Base-by-base conservation (phyloP, 2,888 invertebrate species). In the Tenthredo distinguenda region DNA sequence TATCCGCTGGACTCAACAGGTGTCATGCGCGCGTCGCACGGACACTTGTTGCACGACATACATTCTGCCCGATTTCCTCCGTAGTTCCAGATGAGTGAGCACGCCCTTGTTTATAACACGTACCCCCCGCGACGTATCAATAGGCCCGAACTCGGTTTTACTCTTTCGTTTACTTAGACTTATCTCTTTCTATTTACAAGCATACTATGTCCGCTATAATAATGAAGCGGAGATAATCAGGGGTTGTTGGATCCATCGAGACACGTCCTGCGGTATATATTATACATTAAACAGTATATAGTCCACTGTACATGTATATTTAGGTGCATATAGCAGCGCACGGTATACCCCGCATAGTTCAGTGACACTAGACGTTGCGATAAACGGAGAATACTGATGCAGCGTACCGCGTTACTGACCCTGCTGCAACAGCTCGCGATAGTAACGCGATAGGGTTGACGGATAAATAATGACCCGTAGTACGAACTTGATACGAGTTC, bases 291-390 rank as follows among this genome's bases (percentile, higher is more conserved):
- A 43, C 9, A 12, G 10, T 12, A 3, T 43, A 47, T 47, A 47
- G 12, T 47, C 15, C 12, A 47, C 12, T 47, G 10, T 72, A 10
- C 7, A 37, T 72, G 9, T 15, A 12, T 26, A 31, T 76, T 47
- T 76, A 50, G 76, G 47, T 77, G n/a, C 15, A 4, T 21, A 26
- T 21, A 55, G 40, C 26, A 18, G 50, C 50, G 50, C 62, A 21
- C 10, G 77, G 50, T 31, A 55, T 34, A 55, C 12, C 77, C 77
- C 40, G 68, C 47, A 47, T 71, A 83, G 83, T 83, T 83, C 83
- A 83, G 68, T 83, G 83, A 83, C 83, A 83, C 83, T 83, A 34
- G 65, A 65, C 83, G 68, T 83, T 50, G 83, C 83, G 83, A 83
- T 65, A 83, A 68, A 81, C 62, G 18, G 4, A 74, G 18, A 76